Conservation (phyloP, 2,113 vertebrate species). For the Tapirus terrestris region DNA sequence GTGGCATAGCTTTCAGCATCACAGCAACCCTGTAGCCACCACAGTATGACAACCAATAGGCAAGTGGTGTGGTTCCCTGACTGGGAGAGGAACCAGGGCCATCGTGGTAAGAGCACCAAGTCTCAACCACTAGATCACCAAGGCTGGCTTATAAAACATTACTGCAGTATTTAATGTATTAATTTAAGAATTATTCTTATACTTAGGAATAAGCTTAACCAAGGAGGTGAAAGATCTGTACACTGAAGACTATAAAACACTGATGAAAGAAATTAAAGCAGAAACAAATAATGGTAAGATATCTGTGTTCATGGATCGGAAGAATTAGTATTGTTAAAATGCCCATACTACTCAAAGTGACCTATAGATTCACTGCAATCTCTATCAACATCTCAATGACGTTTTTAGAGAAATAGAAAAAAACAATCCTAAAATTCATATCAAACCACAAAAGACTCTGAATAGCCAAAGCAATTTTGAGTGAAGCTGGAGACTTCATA, state of each 20-base stretch:
- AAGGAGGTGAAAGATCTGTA: not conserved
- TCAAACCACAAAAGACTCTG: not conserved
- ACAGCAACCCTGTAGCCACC: no score
- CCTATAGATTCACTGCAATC: not conserved
- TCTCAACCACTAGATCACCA: no score
- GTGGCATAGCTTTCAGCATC: no score
- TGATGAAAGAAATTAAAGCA: not conserved
- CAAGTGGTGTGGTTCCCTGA: no score
- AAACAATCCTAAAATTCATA: not conserved
- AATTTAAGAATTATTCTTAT: not conserved
- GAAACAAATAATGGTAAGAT: not conserved
- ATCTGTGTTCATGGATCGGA: not conserved
- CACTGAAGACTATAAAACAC: not conserved
- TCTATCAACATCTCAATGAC: not conserved
- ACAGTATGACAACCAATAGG: no score
- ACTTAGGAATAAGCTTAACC: not conserved
- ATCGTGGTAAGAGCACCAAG: no score
- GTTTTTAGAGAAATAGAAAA: not conserved
- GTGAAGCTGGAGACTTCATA: not conserved
- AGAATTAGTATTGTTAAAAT: conserved; percentile 5
- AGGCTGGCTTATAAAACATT: not conserved
- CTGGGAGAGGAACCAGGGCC: no score
- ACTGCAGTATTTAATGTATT: not conserved
- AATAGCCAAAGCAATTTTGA: conserved; percentile 5
- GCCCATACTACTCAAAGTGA: not conserved